Base-by-base conservation (phyloP, 2,888 invertebrate species). In the Octodonta nipae region DNA sequence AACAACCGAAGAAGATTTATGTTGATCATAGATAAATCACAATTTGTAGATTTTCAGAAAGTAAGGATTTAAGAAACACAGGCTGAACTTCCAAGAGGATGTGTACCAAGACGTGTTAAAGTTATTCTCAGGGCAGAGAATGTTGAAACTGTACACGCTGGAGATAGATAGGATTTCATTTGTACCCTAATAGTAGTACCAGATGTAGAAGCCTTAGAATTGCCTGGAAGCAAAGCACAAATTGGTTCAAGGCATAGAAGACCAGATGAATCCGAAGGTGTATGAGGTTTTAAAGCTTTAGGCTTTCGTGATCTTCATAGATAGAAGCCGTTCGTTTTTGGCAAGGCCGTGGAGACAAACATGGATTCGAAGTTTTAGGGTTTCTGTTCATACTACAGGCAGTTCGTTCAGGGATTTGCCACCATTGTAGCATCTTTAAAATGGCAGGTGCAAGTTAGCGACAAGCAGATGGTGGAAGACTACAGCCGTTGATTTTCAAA, bases 41-140 rank as follows among this genome's bases (percentile, higher is more conserved):
- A 78, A 13, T 99, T 99, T 63, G 83, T 96, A 1, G 98, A 98
- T 64, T 99, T 98, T 59, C 98, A 98, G 66, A 98, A 96, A 67
- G 58, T 81, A 3, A 73, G 95, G 33, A 84, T 99, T 43, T 98
- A 98, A 60, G 98, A 98, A 65, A 91, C 91, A 0, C 98, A 99
- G 61, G 79, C 89, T 0, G 98, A 98, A 59, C 64, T 98, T 16
- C 98, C 98, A 0, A 66, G 95, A 27, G 98, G 98, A 3, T 87
- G 89, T 52, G 93, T 99, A 50, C 98, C 98, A 0, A 71, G 98
- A 22, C 91, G 91, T 36, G 75, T 99, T 26, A 98, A 99, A 64
- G 75, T 98, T 17, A 80, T 98, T 46, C 64, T 99, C 31, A 70
- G 96, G 43, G 92, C 91, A 1, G 98, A 99, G 63, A 79, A 85